A percentile compares a stretch with the other conserved stretches of the same genome.
These are phyloP conservation scores for Actinopyga echinites DNA, from an alignment of 53 echinoderm and acorn worm genomes.

Conservation along the genomic window DNA sequence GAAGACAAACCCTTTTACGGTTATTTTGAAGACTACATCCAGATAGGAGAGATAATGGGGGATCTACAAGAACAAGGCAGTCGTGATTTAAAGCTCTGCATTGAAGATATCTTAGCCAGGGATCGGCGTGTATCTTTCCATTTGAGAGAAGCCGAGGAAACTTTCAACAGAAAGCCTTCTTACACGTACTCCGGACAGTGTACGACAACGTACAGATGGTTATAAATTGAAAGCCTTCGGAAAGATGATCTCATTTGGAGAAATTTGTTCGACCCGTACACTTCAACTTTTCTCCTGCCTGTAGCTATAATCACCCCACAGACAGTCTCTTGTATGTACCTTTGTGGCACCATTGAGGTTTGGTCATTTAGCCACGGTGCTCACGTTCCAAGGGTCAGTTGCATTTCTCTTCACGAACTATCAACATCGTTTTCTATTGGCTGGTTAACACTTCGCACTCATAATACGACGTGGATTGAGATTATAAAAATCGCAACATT, in stretches of 20 bases:
- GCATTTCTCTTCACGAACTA: no score
- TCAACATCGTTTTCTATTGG: no score
- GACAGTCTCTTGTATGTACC: no score
- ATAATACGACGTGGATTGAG: no score
- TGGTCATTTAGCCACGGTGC: no score
- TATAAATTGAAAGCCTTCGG: not conserved
- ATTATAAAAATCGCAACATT: no score
- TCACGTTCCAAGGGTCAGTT: no score
- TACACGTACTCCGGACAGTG: not conserved
- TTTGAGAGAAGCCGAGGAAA: slow-evolving; percentile 2
- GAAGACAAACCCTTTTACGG: not conserved
- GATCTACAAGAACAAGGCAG: not conserved
- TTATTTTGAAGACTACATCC: not conserved
- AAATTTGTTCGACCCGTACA: no score
- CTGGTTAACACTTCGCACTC: no score
- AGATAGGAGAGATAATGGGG: not conserved
- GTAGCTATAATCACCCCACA: no score
- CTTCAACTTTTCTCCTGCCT: no score
- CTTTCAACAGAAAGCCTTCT: not conserved
- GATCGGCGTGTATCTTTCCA: not conserved
- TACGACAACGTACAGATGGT: not conserved
- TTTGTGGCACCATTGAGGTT: no score
- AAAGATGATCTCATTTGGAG: not conserved
- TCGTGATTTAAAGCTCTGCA: not conserved
- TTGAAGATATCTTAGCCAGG: slow-evolving; percentile 4